Percentiles rank a stretch among this genome's conserved stretches.
Conservation (phyloP, 1,140 invertebrate species). For the Zaprionus nigranus region DNA sequence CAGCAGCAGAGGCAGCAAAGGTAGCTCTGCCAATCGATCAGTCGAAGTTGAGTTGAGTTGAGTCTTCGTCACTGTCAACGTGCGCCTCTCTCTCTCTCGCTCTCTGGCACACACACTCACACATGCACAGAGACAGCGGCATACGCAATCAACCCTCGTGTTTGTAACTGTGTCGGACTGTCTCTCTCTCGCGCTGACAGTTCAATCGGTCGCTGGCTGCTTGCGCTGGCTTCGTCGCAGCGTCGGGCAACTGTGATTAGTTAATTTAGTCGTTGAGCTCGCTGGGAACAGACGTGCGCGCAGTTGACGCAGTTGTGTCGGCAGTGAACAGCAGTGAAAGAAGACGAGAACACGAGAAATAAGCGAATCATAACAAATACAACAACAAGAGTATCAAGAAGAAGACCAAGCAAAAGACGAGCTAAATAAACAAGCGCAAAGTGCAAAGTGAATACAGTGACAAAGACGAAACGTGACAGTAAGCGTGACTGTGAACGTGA, state of each 20-base stretch:
- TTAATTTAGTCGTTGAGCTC: constrained; percentile 84
- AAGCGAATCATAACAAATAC: constrained; percentile 28
- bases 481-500: background rate
- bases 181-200: constrained; percentile 69
- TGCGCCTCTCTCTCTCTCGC: constrained; percentile 17
- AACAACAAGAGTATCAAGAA: constrained; percentile 23
- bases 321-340: background rate
- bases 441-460: constrained; percentile 21
- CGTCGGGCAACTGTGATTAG: constrained; percentile 78
- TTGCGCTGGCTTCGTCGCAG: constrained; percentile 71
- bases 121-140: constrained; percentile 1
- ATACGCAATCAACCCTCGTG: background rate
- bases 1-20: background rate
- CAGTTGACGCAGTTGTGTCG: constrained; percentile 40
- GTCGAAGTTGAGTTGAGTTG: constrained; percentile 36
- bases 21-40: constrained; percentile 54
- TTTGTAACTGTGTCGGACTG: constrained; percentile 16
- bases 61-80: constrained; percentile 74
- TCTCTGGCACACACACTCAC: constrained; percentile 17
- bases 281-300: constrained; percentile 82
- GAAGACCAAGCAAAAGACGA: background rate
- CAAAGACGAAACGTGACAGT: constrained; percentile 2
- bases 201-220: constrained; percentile 67
- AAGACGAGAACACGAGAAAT: constrained; percentile 23
- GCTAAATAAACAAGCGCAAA: constrained; percentile 26